Evolutionary conservation across 1,140 invertebrate genomes (phyloP), one percentile per base, ranked within the genome.

Genomic region (Proales similis): DNA sequence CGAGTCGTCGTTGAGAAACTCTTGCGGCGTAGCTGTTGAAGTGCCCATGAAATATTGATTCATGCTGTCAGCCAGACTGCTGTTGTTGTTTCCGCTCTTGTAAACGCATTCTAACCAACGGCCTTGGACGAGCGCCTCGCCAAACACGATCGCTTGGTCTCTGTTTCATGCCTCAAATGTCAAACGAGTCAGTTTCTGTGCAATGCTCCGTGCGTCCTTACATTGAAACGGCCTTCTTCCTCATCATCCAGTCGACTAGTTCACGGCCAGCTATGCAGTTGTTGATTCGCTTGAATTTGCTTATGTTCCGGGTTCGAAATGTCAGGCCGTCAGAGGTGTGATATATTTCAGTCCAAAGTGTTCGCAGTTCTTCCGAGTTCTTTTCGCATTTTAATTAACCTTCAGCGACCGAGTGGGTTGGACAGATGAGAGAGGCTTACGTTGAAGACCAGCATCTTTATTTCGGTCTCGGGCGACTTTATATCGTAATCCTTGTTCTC

Each of bases 71-170:
- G 51, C 17, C 33, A 36, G n/a, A 36, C 33, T 36, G 33, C n/a
- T 36, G 9, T 9, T 36, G 20, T 57, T 57, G 0, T 36, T 26
- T 20, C 30, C 32, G 29, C 45, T 26, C 19, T 57, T 36, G 26
- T 42, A 57, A 24, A 47, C 36, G 57, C 82, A 81, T 70, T 88
- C 85, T 48, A 91, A 80, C 66, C 84, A 86, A 24, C 83, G 83
- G 14, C 83, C 84, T 73, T 86, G 83, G 2, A 90, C 69, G 11
- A 92, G 74, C 12, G 85, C 84, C 76, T 90, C 87, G 17, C 87
- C 86, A 66, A 90, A 82, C 6, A 82, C 81, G 27, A 81, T 78
- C 6, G 86, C 88, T 77, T 89, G 86, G 9, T 82, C 77, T 69
- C 87, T 87, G 32, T 9, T 30, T 19, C 14, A 47, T 27, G 14